Evolutionary conservation across 2,797 vertebrate genomes (phyloP).

Genomic region (Schizothorax lantsangensis): DNA sequence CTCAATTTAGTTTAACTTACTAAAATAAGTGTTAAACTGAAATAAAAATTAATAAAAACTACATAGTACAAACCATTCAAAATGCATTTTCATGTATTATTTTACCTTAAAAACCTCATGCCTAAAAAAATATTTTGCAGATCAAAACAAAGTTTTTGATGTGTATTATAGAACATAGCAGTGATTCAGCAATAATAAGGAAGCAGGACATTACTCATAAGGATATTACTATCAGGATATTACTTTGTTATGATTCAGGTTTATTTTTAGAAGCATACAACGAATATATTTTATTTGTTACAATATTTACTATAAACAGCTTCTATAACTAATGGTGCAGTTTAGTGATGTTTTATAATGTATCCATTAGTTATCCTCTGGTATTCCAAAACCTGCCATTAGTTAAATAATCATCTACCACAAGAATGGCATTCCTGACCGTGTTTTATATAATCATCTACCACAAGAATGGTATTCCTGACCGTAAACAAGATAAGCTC

Average conservation of each 20-base stretch:
- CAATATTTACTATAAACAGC: background rate
- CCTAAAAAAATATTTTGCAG: too few species aligned
- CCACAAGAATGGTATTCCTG: background rate
- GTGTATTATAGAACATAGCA: background rate
- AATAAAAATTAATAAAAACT: too few species aligned
- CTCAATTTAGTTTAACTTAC: background rate
- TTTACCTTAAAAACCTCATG: background rate
- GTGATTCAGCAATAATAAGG: background rate
- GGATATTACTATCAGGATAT: background rate
- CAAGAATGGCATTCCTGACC: background rate
- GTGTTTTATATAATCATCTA: background rate
- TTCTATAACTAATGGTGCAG: background rate
- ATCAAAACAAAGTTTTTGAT: background rate
- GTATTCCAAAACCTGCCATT: background rate
- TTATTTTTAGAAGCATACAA: background rate
- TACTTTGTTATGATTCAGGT: background rate
- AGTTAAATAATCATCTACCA: background rate
- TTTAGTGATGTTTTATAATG: background rate
- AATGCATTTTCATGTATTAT: background rate
- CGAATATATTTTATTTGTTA: background rate
- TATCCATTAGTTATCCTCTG: background rate
- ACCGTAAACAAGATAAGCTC: background rate
- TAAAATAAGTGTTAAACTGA: background rate
- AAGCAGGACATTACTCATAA: background rate
- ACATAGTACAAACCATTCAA: background rate